Evolutionary conservation across 2,797 vertebrate genomes (phyloP).

Genomic region (Pseudomugil tenellus): DNA sequence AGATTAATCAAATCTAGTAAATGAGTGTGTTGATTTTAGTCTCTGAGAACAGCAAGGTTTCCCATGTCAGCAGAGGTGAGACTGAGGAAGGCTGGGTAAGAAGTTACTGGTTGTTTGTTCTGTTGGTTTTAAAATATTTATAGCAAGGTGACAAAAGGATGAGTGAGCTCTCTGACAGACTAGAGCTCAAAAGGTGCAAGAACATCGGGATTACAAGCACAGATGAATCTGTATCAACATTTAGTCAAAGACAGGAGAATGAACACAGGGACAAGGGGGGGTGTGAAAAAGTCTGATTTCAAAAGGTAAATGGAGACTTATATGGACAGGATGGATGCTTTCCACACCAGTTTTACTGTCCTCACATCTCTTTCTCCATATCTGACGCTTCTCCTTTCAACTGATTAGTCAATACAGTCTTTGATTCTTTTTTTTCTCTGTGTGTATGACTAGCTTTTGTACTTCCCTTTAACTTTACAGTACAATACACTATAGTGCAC

Average conservation of each 20-base stretch:
- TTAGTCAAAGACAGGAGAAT: constrained; percentile 46
- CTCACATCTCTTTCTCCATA: constrained; percentile 80
- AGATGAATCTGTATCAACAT: constrained; percentile 79
- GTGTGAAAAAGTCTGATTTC: constrained; percentile 42
- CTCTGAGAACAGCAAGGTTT: constrained; percentile 37
- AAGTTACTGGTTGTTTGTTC: constrained; percentile 37
- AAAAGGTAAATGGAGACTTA: constrained; percentile 50
- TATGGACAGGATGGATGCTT: constrained; percentile 67
- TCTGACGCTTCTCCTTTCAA: constrained; percentile 77
- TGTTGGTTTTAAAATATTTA: constrained; percentile 26
- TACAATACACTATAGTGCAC: constrained; percentile 98
- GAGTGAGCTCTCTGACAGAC: constrained; percentile 41
- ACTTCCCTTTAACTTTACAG: constrained; percentile 99
- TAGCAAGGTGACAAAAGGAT: constrained; percentile 32
- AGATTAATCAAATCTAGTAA: constrained; percentile 37
- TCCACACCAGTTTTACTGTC: constrained; percentile 83
- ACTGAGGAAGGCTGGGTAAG: constrained; percentile 50
- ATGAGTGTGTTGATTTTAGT: constrained; percentile 36
- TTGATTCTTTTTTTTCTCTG: constrained; percentile 65
- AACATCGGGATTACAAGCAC: constrained; percentile 85
- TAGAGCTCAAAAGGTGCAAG: constrained; percentile 48
- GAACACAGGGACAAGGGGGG: constrained; percentile 36
- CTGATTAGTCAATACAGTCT: constrained; percentile 82
- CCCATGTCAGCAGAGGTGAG: constrained; percentile 43
- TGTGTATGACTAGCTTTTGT: constrained; percentile 84